These are phyloP conservation scores for Pygmarrhopalites habei DNA, from an alignment of 1,140 invertebrate genomes.

Conservation along the genomic window DNA sequence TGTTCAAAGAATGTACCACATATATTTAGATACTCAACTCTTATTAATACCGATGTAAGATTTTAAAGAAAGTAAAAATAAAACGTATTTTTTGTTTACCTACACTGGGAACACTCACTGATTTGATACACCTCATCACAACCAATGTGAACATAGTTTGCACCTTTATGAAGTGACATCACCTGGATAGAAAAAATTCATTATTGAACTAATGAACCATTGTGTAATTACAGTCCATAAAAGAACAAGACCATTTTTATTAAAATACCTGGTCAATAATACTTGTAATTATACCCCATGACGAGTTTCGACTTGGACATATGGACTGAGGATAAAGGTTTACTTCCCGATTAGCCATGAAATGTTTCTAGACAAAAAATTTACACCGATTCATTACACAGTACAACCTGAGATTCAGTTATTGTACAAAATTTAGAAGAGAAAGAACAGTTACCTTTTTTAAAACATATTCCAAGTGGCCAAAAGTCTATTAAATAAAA, in stretches of 20 bases:
- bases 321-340: slow-evolving; percentile 46
- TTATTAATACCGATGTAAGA: too few relatives aligned
- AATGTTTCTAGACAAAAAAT: slow-evolving; percentile 48
- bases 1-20: too few relatives aligned
- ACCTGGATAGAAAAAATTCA: slow-evolving; percentile 13
- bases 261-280: slow-evolving; percentile 52
- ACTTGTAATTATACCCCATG: slow-evolving; percentile 47
- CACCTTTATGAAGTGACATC: slow-evolving; percentile 25
- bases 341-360: slow-evolving; percentile 49
- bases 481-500: too few relatives aligned
- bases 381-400: too few relatives aligned
- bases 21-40: too few relatives aligned
- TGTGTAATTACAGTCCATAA: neutral
- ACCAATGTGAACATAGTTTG: slow-evolving; percentile 69
- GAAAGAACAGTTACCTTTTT: too few relatives aligned
- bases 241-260: too few relatives aligned
- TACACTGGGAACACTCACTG: slow-evolving; percentile 48
- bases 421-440: too few relatives aligned
- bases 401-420: too few relatives aligned
- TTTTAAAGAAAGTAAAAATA: too few relatives aligned
- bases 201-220: neutral
- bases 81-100: too few relatives aligned
- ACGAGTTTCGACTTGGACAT: slow-evolving; percentile 47
- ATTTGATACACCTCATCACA: slow-evolving; percentile 66
- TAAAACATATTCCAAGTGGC: slow-evolving; percentile 53